Evolutionary conservation across 1,140 invertebrate species (phyloP).

Genomic region (Neodiprion virginianus): DNA sequence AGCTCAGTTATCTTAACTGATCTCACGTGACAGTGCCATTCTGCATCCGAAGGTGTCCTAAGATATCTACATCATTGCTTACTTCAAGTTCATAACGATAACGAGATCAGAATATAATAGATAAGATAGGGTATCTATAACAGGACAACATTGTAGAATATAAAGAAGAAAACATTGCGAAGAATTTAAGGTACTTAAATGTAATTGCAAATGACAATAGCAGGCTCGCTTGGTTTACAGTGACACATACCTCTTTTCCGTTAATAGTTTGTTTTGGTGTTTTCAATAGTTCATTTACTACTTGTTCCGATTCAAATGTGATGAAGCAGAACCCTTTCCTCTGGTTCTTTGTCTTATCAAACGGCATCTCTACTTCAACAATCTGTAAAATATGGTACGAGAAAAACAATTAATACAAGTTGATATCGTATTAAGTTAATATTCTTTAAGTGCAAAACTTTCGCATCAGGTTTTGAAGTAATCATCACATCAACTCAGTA

Average conservation of each 20-base stretch:
- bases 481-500: slow-evolving; percentile 5
- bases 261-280: slow-evolving; percentile 91
- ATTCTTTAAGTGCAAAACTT: slow-evolving; percentile 25
- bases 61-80: slow-evolving; percentile 44
- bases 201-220: too few relatives aligned
- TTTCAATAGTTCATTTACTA: slow-evolving; percentile 89
- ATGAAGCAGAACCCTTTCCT: slow-evolving; percentile 95
- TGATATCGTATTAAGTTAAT: slow-evolving; percentile 9
- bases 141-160: too few relatives aligned
- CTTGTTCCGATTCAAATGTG: slow-evolving; percentile 92
- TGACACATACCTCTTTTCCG: slow-evolving; percentile 80
- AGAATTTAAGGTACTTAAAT: neutral
- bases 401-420: slow-evolving; percentile 28
- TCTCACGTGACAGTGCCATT: slow-evolving; percentile 51
- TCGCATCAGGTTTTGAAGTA: slow-evolving; percentile 10
- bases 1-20: slow-evolving; percentile 34
- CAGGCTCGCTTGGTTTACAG: neutral
- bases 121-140: too few relatives aligned
- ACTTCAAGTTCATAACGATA: slow-evolving; percentile 7
- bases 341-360: slow-evolving; percentile 95
- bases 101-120: too few relatives aligned
- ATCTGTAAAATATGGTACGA: slow-evolving; percentile 69
- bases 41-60: slow-evolving; percentile 58
- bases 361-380: slow-evolving; percentile 93
- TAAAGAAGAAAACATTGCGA: too few relatives aligned